These are phyloP conservation scores for Carterocephalus palaemon DNA, from an alignment of 2,888 invertebrate genomes.

Conservation along the genomic window DNA sequence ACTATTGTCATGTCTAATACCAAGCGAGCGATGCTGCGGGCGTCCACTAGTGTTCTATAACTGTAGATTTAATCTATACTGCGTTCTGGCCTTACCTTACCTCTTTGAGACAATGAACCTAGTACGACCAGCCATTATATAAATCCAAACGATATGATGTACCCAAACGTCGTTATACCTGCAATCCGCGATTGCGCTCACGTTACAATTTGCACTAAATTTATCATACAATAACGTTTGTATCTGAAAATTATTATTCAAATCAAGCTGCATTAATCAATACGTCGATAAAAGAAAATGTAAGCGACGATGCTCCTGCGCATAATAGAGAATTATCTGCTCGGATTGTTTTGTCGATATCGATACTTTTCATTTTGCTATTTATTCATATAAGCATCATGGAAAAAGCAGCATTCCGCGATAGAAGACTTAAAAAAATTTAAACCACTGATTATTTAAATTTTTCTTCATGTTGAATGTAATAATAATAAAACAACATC, in stretches of 20 bases:
- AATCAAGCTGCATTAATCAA: conserved; percentile 77
- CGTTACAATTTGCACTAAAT: conserved; percentile 78
- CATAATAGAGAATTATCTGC: conserved; percentile 41
- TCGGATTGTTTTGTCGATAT: conserved; percentile 29
- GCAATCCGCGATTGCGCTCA: conserved; percentile 55
- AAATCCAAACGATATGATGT: conserved; percentile 14
- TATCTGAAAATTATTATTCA: conserved; percentile 78
- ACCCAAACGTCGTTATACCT: conserved; percentile 16
- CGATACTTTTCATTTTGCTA: conserved; percentile 11
- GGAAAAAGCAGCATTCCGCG: too few species aligned
- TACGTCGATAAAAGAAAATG: conserved; percentile 77
- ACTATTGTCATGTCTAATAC: too few species aligned
- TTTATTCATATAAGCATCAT: not conserved
- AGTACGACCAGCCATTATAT: not conserved
- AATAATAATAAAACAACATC: not conserved
- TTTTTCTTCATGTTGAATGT: not conserved
- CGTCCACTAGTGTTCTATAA: too few species aligned
- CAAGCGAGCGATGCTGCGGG: too few species aligned
- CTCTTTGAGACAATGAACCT: conserved; percentile 8
- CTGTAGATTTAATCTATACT: too few species aligned
- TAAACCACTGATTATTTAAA: not conserved
- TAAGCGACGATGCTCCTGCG: conserved; percentile 65
- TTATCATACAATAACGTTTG: conserved; percentile 79
- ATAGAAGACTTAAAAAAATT: too few species aligned
- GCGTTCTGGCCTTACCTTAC: too few species aligned